Percentiles rank a stretch among this genome's conserved stretches.
These are phyloP conservation scores for Antheraea assamensis DNA, from an alignment of 2,888 invertebrate species.

Conservation along the genomic window DNA sequence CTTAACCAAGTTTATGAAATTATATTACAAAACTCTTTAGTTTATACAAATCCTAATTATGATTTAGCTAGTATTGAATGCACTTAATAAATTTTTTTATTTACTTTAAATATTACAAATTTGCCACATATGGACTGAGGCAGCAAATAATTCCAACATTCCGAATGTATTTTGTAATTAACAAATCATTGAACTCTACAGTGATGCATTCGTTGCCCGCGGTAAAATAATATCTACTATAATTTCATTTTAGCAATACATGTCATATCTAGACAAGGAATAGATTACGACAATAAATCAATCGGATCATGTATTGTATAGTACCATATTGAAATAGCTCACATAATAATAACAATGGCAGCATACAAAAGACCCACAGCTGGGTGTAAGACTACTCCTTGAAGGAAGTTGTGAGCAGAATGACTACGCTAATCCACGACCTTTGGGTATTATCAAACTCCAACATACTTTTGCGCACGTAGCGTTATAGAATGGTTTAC, in stretches of 20 bases:
- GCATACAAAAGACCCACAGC: too few species aligned
- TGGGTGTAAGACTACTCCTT: too few species aligned
- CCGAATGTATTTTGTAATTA: not conserved
- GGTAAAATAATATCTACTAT: not conserved
- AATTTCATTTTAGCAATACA: not conserved
- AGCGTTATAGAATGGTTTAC: too few species aligned
- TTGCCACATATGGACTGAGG: not conserved
- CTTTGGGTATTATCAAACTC: too few species aligned
- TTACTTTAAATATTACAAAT: not conserved
- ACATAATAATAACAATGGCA: too few species aligned
- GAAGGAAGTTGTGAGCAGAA: too few species aligned
- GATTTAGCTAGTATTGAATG: not conserved
- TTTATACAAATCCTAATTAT: not conserved
- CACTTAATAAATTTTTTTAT: not conserved
- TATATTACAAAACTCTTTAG: not conserved
- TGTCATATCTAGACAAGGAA: not conserved
- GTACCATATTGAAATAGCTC: not conserved
- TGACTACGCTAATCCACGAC: too few species aligned
- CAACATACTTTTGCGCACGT: too few species aligned
- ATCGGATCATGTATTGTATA: not conserved
- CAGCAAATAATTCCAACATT: not conserved
- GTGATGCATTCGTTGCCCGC: not conserved
- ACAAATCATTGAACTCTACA: not conserved
- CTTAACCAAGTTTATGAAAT: not conserved
- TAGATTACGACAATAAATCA: not conserved